phyloP scores from a whole-genome alignment of 2,888 invertebrate genomes.

The Platypus cylindrus region DNA sequence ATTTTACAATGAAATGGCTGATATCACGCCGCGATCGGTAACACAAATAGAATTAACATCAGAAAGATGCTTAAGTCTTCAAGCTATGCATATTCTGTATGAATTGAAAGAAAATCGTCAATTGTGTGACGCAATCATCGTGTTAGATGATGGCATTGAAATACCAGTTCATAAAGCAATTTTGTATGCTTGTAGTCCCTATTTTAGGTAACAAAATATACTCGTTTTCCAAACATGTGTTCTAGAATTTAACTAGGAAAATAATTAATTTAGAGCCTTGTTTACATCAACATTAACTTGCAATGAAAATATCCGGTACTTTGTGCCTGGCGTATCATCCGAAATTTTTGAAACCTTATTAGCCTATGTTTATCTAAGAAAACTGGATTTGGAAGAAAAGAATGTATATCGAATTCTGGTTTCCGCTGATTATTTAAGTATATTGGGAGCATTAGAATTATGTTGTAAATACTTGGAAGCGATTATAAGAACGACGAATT shows the following conservation, averaged over 20 bases:
- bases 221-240: not conserved
- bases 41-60: conserved; percentile 28
- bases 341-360: conserved; percentile 67
- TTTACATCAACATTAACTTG: conserved; percentile 70
- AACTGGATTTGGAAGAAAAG: conserved; percentile 57
- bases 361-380: conserved; percentile 74
- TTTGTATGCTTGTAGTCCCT: conserved; percentile 78
- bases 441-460: conserved; percentile 65
- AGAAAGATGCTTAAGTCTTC: conserved; percentile 66
- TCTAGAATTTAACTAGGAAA: not conserved
- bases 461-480: conserved; percentile 65
- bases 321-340: conserved; percentile 63
- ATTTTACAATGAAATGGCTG: conserved; percentile 29
- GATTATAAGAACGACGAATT: conserved; percentile 62
- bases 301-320: conserved; percentile 52
- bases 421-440: conserved; percentile 79
- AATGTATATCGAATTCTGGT: conserved; percentile 74
- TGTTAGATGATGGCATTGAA: conserved; percentile 66
- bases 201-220: conserved; percentile 55
- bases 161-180: conserved; percentile 81
- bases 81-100: conserved; percentile 73
- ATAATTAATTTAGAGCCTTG: conserved; percentile 46
- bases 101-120: conserved; percentile 72
- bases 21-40: conserved; percentile 22
- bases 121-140: conserved; percentile 75